Evolutionary conservation across 2,797 vertebrate genomes (phyloP), one percentile per base, ranked within the genome.

Genomic region (Pipistrellus pipistrellus): DNA sequence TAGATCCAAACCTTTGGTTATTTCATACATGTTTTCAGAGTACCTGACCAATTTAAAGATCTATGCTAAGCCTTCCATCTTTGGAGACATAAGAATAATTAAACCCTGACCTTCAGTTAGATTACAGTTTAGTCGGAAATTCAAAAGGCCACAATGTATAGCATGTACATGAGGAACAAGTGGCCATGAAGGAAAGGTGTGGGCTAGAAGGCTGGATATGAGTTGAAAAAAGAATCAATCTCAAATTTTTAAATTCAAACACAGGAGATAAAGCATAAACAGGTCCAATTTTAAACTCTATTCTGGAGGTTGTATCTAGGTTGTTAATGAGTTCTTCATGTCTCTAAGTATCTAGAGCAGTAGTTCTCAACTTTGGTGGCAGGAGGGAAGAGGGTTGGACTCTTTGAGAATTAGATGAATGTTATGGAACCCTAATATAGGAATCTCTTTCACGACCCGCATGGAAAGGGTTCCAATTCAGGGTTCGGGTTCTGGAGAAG

Each of bases 171-270:
- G 53, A 57, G 21, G 3, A 44, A n/a, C 2, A 41, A 38, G 25
- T 0, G 1, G 9, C 59, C 46, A n/a, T 0, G 0, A 66, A 48
- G 72, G n/a, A 48, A 66, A 62, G 6, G 3, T 2, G 1, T 32
- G 4, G 18, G 25, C 27, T 25, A 18, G 21, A 35, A 11, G 25
- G 5, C 27, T 18, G 32, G 4, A 55, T 11, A 1, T 13, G 20
- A 4, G 20, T 75, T 46, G 8, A 62, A 13, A 86, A 73, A 20
- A 77, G 23, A 55, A 11, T 88, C 44, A 9, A 0, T 25, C 6
- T 73, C 17, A n/a, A 72, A 13, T 7, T 41, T 41, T 89, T 64
- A 32, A 69, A 27, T 32, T 83, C 57, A 82, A 78, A 57, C 12
- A 62, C n/a, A 62, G 51, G 55, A 64, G 20, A 25, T 6, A 55